A percentile compares a stretch with the other conserved stretches of the same genome.
Conservation (phyloP, 2,888 invertebrate species). For the Steinernema scapterisci region DNA sequence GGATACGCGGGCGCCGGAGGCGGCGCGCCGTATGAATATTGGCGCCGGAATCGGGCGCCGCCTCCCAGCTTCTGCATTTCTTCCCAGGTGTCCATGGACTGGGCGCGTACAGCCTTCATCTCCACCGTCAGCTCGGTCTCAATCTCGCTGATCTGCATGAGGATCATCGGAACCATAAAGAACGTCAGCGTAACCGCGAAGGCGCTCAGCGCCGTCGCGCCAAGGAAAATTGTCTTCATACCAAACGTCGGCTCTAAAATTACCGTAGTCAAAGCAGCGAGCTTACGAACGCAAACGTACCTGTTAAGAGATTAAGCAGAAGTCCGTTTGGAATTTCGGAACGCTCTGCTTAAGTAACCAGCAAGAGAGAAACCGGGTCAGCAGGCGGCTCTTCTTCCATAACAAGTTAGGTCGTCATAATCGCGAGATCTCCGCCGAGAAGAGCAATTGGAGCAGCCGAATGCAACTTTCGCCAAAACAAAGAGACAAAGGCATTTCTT, state of each 20-base stretch:
- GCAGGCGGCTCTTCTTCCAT: no score
- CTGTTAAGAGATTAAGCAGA: no score
- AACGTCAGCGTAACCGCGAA: background rate
- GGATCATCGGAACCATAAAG: background rate
- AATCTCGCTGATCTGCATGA: constrained; percentile 33
- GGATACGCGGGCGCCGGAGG: constrained; percentile 30
- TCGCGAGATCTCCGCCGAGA: no score
- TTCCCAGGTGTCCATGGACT: constrained; percentile 41
- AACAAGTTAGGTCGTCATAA: no score
- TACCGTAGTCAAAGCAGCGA: no score
- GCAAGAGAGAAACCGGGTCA: no score
- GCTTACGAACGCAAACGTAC: no score
- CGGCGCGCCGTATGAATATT: constrained; percentile 15
- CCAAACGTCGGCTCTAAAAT: background rate
- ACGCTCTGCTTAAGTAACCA: no score
- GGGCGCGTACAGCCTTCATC: constrained; percentile 43
- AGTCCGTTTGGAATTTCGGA: no score
- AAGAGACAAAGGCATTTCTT: no score
- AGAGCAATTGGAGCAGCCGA: no score
- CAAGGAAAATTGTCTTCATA: background rate
- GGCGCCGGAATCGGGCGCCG: constrained; percentile 11
- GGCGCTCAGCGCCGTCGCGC: constrained; percentile 11
- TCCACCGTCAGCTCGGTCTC: constrained; percentile 51
- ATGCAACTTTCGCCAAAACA: no score
- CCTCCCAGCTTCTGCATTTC: constrained; percentile 26